Evolutionary conservation across 64 coral and sea anemone genomes (phyloP).

Genomic region (Porites australiensis): DNA sequence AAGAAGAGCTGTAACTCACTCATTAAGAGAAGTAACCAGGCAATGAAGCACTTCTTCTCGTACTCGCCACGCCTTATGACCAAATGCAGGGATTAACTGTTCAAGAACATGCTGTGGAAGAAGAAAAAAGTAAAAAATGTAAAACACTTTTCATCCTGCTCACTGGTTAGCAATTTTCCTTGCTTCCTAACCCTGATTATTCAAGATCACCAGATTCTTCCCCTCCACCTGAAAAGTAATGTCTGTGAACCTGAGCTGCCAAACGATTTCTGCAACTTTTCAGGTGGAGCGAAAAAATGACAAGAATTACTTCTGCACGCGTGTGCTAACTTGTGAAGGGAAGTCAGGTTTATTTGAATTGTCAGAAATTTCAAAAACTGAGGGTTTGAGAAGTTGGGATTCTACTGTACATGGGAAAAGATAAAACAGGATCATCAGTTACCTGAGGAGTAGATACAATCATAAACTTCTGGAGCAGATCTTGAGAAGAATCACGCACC

Average conservation of each 20-base stretch:
- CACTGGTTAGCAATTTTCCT: not conserved
- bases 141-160: not conserved
- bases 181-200: no score
- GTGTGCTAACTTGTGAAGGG: no score
- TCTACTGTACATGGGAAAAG: no score
- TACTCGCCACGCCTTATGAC: conserved; percentile 96
- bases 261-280: no score
- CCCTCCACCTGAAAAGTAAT: no score
- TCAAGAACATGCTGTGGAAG: conserved; percentile 92
- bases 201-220: no score
- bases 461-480: conserved; percentile 97
- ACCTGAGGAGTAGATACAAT: conserved; percentile 93
- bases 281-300: no score
- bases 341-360: no score
- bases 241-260: no score
- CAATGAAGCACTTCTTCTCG: conserved; percentile 95
- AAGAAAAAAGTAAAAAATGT: not conserved
- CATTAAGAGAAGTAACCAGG: conserved; percentile 81
- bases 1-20: conserved; percentile 47
- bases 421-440: not conserved
- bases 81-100: conserved; percentile 86
- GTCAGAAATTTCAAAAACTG: no score
- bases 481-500: conserved; percentile 92
- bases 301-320: no score
- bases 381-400: no score